phyloP scores from a whole-genome alignment of 1,140 invertebrate species.

The Hirudo medicinalis region DNA sequence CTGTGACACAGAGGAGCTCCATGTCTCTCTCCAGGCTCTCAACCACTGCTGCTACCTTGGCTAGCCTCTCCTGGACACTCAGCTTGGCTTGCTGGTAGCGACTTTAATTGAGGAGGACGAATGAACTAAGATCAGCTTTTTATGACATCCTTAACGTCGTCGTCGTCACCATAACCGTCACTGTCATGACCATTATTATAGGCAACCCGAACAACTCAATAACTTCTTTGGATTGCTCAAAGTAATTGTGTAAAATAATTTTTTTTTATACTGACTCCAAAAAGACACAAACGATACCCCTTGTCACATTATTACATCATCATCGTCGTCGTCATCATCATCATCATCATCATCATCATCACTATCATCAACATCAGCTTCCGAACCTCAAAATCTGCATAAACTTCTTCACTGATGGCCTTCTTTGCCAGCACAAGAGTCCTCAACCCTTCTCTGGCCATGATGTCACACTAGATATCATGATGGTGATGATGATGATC shows the following conservation, averaged over 20 bases:
- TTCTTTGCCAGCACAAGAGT: constrained; percentile 93
- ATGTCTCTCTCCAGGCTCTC: constrained; percentile 81
- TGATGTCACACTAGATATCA: constrained; percentile 62
- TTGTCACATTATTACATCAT: no score
- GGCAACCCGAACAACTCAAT: no score
- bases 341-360: no score
- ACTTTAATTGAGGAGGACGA: constrained; percentile 30
- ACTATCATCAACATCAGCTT: no score
- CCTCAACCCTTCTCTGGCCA: constrained; percentile 87
- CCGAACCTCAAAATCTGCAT: constrained; percentile 70
- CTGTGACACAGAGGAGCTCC: constrained; percentile 89
- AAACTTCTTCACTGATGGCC: constrained; percentile 72
- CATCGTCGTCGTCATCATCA: no score
- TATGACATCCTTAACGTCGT: neutral
- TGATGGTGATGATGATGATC: constrained; percentile 21
- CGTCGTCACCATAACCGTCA: neutral
- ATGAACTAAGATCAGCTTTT: neutral
- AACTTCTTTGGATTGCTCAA: no score
- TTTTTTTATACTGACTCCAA: no score
- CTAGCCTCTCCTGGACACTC: constrained; percentile 65
- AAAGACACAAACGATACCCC: no score
- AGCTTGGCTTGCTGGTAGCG: constrained; percentile 74
- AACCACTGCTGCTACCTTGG: constrained; percentile 70
- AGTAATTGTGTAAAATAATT: no score
- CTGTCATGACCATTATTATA: neutral